Percentiles rank a stretch among this genome's conserved stretches.
These are phyloP conservation scores for Clarias batrachus DNA, from an alignment of 2,113 vertebrate species.

Conservation along the genomic window DNA sequence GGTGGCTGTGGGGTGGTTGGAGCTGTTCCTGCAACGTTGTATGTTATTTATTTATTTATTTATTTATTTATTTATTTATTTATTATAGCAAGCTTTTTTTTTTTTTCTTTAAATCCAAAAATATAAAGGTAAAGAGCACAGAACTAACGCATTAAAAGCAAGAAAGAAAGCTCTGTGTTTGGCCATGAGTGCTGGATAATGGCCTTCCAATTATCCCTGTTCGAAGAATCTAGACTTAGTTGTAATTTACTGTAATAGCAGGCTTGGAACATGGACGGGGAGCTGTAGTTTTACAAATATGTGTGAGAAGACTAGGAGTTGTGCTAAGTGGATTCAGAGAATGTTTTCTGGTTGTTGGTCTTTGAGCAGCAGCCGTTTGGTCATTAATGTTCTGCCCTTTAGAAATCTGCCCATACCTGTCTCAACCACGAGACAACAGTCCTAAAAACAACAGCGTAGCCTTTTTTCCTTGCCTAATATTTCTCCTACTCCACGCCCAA, in stretches of 20 bases:
- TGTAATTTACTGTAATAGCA: constrained; percentile 63
- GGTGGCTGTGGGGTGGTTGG: constrained; percentile 12
- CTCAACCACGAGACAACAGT: background rate
- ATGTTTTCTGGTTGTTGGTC: constrained; percentile 39
- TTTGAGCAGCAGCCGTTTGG: constrained; percentile 31
- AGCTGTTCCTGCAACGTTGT: background rate
- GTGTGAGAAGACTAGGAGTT: constrained; percentile 37
- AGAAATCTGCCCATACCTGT: constrained; percentile 18
- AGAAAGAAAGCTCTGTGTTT: constrained; percentile 44
- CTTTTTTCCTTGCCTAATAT: constrained; percentile 45
- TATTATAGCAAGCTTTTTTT: constrained; percentile 25
- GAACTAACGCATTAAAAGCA: constrained; percentile 52
- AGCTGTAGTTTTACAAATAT: constrained; percentile 45
- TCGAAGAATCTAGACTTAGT: constrained; percentile 58
- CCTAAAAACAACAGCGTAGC: constrained; percentile 39
- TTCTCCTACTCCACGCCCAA: constrained; percentile 36
- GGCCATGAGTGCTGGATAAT: constrained; percentile 61
- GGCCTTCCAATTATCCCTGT: constrained; percentile 59
- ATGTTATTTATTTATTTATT: constrained; percentile 16
- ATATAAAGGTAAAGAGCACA: constrained; percentile 36
- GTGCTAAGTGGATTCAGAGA: constrained; percentile 35
- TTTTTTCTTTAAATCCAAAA: constrained; percentile 31
- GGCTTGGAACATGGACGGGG: constrained; percentile 47
- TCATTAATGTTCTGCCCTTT: constrained; percentile 44
- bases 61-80: constrained; percentile 8